These are phyloP conservation scores for Damaliscus lunatus DNA, from an alignment of 2,113 vertebrate genomes.

Conservation along the genomic window DNA sequence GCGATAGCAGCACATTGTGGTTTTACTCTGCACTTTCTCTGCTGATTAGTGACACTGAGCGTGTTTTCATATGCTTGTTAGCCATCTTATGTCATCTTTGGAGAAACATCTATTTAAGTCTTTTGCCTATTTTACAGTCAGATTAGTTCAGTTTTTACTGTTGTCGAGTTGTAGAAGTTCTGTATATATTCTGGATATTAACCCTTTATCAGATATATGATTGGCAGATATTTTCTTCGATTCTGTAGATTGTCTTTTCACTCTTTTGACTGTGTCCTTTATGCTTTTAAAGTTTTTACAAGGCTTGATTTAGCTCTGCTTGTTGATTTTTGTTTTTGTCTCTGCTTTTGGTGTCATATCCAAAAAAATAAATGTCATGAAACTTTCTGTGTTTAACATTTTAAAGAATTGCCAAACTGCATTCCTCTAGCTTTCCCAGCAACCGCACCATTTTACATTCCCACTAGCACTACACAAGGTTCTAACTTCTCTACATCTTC, in stretches of 20 bases:
- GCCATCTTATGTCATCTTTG: neutral
- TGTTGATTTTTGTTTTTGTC: neutral
- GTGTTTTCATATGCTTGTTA: neutral
- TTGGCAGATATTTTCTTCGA: neutral
- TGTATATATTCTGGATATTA: neutral
- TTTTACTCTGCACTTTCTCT: neutral
- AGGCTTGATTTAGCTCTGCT: neutral
- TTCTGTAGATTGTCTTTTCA: neutral
- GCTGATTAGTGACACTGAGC: neutral
- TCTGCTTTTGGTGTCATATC: neutral
- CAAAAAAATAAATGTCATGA: neutral
- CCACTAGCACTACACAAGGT: neutral
- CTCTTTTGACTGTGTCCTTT: neutral
- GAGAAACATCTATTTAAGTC: neutral
- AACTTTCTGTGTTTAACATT: neutral
- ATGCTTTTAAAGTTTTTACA: neutral
- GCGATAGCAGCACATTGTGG: neutral
- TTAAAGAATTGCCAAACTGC: neutral
- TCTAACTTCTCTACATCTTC: neutral
- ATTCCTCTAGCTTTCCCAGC: neutral
- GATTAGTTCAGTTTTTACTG: neutral
- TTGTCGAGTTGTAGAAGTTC: neutral
- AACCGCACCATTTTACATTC: neutral
- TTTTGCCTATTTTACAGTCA: neutral
- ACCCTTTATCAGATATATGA: neutral